These are phyloP conservation scores for Papilio elwesi DNA, from an alignment of 2,888 invertebrate genomes.

Conservation along the genomic window DNA sequence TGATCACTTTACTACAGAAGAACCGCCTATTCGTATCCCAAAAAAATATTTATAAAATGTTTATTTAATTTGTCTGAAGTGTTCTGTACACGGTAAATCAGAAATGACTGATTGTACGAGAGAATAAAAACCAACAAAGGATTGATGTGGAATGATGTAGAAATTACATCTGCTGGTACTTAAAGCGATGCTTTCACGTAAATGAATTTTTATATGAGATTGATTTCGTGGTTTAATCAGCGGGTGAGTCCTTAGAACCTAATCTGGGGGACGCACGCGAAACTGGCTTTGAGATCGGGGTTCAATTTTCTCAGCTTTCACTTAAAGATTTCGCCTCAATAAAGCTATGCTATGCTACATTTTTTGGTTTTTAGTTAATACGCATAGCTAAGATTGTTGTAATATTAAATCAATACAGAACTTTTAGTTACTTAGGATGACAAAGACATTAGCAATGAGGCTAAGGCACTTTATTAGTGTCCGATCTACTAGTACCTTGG, in stretches of 20 bases:
- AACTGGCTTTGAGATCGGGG: conserved; percentile 16
- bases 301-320: conserved; percentile 28
- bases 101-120: conserved; percentile 34
- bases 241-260: conserved; percentile 55
- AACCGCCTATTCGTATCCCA: too few species aligned
- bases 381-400: too few species aligned
- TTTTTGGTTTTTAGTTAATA: conserved; percentile 13
- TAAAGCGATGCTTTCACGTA: conserved; percentile 43
- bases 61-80: background rate
- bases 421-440: too few species aligned
- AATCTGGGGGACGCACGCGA: conserved; percentile 54
- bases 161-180: conserved; percentile 42
- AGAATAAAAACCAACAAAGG: conserved; percentile 42
- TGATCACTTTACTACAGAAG: too few species aligned
- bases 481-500: too few species aligned
- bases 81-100: background rate
- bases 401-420: too few species aligned
- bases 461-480: too few species aligned
- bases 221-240: conserved; percentile 72
- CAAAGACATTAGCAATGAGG: too few species aligned
- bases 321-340: conserved; percentile 43
- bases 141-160: conserved; percentile 23
- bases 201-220: conserved; percentile 56
- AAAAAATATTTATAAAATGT: too few species aligned
- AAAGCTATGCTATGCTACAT: conserved; percentile 37